phyloP scores from a whole-genome alignment of 2,888 invertebrate species.

The Ichneumoninae sp. region DNA sequence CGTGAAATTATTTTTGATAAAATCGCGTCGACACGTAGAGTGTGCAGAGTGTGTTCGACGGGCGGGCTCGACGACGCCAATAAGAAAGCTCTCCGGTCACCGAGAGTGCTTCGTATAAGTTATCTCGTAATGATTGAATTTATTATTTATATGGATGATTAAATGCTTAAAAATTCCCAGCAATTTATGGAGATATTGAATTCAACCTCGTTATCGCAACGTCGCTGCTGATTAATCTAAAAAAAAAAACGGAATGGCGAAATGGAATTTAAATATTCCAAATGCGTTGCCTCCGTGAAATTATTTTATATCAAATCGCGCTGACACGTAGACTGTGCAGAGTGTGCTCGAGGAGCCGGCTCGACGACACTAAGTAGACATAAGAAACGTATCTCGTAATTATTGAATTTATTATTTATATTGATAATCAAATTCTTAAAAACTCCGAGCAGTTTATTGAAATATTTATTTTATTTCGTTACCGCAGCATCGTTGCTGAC shows the following conservation, averaged over 20 bases:
- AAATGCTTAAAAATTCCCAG: too few relatives aligned
- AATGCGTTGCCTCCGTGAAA: background rate
- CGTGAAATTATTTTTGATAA: background rate
- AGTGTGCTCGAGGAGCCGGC: background rate
- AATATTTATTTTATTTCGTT: too few relatives aligned
- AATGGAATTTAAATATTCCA: too few relatives aligned
- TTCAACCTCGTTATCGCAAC: too few relatives aligned
- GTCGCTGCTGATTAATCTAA: too few relatives aligned
- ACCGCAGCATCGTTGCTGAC: too few relatives aligned
- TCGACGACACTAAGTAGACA: background rate
- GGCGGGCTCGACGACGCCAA: background rate
- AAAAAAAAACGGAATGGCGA: too few relatives aligned
- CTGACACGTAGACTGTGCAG: background rate
- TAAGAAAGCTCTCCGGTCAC: background rate
- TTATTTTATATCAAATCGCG: background rate
- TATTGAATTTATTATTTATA: too few relatives aligned
- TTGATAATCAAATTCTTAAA: too few relatives aligned
- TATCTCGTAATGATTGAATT: background rate
- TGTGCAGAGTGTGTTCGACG: background rate
- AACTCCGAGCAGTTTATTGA: too few relatives aligned
- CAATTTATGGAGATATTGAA: too few relatives aligned
- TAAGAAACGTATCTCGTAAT: background rate
- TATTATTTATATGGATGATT: too few relatives aligned
- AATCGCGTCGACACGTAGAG: background rate
- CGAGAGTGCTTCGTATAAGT: background rate